Evolutionary conservation across 2,797 vertebrate species (phyloP), one percentile per base, ranked within the genome.

Genomic region (Remorina albescens): DNA sequence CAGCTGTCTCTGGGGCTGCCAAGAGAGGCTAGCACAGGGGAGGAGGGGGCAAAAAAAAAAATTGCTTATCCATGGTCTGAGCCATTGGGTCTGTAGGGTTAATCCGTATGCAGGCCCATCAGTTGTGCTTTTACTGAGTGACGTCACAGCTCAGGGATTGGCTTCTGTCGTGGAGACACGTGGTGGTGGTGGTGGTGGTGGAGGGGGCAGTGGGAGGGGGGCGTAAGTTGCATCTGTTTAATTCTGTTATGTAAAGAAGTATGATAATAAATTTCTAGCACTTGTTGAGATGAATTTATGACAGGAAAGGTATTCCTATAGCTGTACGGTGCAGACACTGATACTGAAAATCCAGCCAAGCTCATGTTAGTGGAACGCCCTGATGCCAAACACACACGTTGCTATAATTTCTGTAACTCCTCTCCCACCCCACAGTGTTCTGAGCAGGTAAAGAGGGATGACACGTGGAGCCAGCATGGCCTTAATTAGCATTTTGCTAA

Each of bases 191-290:
- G 54, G 57, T 41, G 54, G 30, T 36, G 16, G 47, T 21, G 46
- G 50, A 62, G 54, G 65, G 3, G 30, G 30, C 30, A 30, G 41
- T 6, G 34, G 6, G 8, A 47, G 26, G 1, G 47, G 76, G 62
- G 61, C 47, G 42, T 54, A 44, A 77, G 64, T 65, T 26, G 86
- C 88, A 92, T 89, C 90, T 89, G 93, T 82, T 91, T 92, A 90
- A 91, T 90, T 92, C 90, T 81, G 84, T 95, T 95, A 94, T 91
- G 89, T 95, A 95, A 95, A 94, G 86, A 89, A 84, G 69, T 89
- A 90, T 78, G 84, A 89, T 92, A 91, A 91, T 90, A 89, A 80
- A 92, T 84, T 93, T 86, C 67, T 87, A 60, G 80, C 70, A 71
- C 74, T 76, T 72, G 73, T 63, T 76, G 74, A 74, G 77, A 66